Base-by-base conservation (phyloP, 2,113 vertebrate genomes). In the Hylia prasina region DNA sequence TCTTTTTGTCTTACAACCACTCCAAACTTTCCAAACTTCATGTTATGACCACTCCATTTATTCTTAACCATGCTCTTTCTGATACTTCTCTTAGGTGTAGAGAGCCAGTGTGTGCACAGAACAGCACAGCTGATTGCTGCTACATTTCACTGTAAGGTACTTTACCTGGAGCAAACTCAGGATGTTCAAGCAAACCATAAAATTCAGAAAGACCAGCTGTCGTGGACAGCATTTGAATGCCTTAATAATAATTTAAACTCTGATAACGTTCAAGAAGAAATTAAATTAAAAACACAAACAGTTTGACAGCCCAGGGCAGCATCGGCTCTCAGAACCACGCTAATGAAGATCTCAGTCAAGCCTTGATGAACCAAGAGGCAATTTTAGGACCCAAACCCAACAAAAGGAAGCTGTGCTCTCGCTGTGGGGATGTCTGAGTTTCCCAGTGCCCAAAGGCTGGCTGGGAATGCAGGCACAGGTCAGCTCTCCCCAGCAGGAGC, bases 41-140 rank as follows among this genome's bases (percentile, higher is more conserved):
- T 8, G 22, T 35, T 72, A 33, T 14, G 8, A 76, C 28, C 57
- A 17, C 14, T 33, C 24, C 8, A 18, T 60, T 90, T 92, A 37
- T 61, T 63, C n/a, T 48, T 30, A 48, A 53, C 48, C 35, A 2
- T 6, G 20, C 10, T 19, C 16, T 61, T 71, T 22, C 57, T 42
- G 48, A 33, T 16, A 6, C 5, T 40, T 33, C 44, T 45, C 42
- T 53, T 1, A 14, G 2, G 11, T 24, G 35, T 63, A 0, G 35
- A 45, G 48, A 53, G 33, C 10, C 51, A 28, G 30, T 20, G 42
- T 50, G 44, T 31, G 44, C 25, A 25, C n/a, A 60, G 54, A 54
- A 8, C 66, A 33, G 40, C 76, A 71, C 51, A 19, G 73, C 44
- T 47, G 17, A 28, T 16, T 40, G 45, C 51, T 75, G 51, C 84